Evolutionary conservation across 1,140 invertebrate species (phyloP), one percentile per base, ranked within the genome.

Genomic region (Helicoverpa zea): DNA sequence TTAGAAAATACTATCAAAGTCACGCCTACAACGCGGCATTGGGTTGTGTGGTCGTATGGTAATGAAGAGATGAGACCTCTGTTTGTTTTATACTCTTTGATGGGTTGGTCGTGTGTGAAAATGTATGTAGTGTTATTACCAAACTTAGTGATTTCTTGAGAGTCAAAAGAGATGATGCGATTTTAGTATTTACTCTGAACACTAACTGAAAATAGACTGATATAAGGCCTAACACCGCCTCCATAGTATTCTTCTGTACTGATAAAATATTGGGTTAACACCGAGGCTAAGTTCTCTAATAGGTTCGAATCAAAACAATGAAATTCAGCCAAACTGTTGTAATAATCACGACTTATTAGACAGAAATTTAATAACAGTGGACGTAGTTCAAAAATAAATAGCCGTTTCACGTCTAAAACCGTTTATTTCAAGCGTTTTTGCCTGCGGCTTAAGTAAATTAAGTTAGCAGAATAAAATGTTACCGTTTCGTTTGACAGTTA

Each of bases 1-100:
- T 58, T 74, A 51, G 30, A 35, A 74, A 74, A 74, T 74, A 74
- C 11, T 74, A 59, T 74, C 12, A 51, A 74, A 74, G 72, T 74
- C 43, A 52, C 72, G 72, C 72, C 72, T 43, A 58, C 66, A 14
- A n/a, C 16, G 30, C 35, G 29, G 14, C 3, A 43, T 2, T 47
- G 49, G 54, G 59, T 43, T 74, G 72, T 74, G 54, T 58, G 54
- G 52, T 74, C 30, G 72, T 74, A 74, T 74, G 66, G 54, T 74
- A 74, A 74, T 74, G 54, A 74, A 70, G 66, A 14, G 13, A 23
- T 18, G 14, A 30, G 10, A 58, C 58, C 58, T 59, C 58, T 30
- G 23, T 61, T 61, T 61, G 23, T 61, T 61, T 30, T 58, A 29
- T 14, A 13, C 12, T 23, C 58, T 61, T 23, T 59, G 58, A 10